phyloP scores from a whole-genome alignment of 2,113 vertebrate species.

The Ranitomeya imitator region DNA sequence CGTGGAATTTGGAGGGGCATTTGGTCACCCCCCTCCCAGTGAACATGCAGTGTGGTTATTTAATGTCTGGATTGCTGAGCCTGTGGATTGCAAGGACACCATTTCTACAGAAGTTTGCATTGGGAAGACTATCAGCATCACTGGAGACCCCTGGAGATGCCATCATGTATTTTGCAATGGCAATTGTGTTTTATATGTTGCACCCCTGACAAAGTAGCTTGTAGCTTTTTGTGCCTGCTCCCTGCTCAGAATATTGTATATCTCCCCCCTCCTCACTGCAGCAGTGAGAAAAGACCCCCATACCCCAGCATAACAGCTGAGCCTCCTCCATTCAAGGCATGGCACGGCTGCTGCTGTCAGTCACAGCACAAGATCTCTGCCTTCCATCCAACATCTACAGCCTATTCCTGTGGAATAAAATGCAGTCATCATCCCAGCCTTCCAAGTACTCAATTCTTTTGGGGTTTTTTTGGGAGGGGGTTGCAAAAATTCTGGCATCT shows the following conservation, averaged over 20 bases:
- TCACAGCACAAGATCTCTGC: constrained; percentile 62
- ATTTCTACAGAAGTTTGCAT: constrained; percentile 31
- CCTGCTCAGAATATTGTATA: neutral
- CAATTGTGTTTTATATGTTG: neutral
- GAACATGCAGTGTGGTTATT: neutral
- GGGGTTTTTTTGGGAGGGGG: neutral
- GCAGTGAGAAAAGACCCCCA: constrained; percentile 63
- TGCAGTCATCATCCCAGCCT: neutral
- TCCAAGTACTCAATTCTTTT: neutral
- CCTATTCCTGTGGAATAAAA: neutral
- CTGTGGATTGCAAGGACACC: constrained; percentile 25
- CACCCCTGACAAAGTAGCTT: neutral
- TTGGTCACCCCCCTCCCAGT: neutral
- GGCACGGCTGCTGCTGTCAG: constrained; percentile 73
- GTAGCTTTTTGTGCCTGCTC: constrained; percentile 1
- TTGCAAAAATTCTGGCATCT: neutral
- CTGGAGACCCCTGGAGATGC: constrained; percentile 41
- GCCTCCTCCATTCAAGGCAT: constrained; percentile 42
- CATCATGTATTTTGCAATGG: neutral
- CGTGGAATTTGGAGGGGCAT: constrained; percentile 13
- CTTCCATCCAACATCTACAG: neutral
- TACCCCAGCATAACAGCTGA: constrained; percentile 61
- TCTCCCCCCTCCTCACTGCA: constrained; percentile 59
- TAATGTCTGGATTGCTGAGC: constrained; percentile 26
- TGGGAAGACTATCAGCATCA: constrained; percentile 10